phyloP scores from a whole-genome alignment of 2,113 vertebrate species.

The Tragulus kanchil region DNA sequence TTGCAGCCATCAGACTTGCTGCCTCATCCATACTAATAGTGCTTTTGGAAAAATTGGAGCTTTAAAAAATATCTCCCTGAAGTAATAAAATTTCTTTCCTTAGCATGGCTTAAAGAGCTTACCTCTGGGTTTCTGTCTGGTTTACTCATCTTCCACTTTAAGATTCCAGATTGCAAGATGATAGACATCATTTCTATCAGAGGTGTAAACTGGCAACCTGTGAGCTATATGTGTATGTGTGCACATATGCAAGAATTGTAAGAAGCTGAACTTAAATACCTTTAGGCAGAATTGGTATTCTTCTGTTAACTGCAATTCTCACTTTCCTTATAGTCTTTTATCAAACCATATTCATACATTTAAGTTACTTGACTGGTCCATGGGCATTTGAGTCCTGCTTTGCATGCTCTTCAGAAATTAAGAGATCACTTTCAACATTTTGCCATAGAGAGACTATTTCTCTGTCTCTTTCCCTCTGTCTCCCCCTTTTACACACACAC shows the following conservation, averaged over 20 bases:
- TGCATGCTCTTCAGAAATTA: constrained; percentile 34
- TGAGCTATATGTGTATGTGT: not conserved
- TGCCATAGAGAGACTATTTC: not conserved
- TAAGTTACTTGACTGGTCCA: not conserved
- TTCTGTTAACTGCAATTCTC: not conserved
- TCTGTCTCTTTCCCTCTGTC: not conserved
- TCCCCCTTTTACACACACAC: not conserved
- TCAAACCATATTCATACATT: not conserved
- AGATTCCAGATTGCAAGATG: constrained; percentile 35
- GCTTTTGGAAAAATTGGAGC: constrained; percentile 39
- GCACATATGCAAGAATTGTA: not conserved
- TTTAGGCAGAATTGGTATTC: not conserved
- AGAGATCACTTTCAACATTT: not conserved
- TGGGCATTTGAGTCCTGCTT: not conserved
- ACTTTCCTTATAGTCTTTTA: not conserved
- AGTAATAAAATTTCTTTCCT: constrained; percentile 32
- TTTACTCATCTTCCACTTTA: constrained; percentile 29
- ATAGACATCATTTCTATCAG: constrained; percentile 53
- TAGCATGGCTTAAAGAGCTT: constrained; percentile 36
- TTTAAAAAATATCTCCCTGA: constrained; percentile 9
- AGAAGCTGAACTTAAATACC: not conserved
- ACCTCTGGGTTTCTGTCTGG: not conserved
- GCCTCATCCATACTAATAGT: not conserved
- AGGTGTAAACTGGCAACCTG: not conserved
- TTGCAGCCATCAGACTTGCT: not conserved